Evolutionary conservation across 1,140 invertebrate species (phyloP), one percentile per base, ranked within the genome.

Genomic region (Xylocopa sonorina): DNA sequence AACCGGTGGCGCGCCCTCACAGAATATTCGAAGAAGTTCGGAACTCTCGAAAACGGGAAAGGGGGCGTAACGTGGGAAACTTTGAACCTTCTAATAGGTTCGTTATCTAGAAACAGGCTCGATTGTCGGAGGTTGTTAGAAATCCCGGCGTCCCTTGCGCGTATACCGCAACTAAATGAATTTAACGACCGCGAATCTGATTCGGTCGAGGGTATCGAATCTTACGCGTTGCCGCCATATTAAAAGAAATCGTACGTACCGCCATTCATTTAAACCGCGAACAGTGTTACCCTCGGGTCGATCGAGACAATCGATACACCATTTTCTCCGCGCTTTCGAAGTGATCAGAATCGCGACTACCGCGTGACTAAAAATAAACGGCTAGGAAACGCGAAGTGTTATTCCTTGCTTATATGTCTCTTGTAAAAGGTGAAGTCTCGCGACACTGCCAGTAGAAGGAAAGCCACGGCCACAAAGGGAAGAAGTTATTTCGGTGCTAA

Each of bases 401-500:
- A 7, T 43, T 63, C 16, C 50, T 53, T 29, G 66, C 29, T 7
- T 50, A 48, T 50, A 27, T 66, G 21, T 66, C 4, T 64, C 0
- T 55, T 43, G 24, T n/a, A 12, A 57, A 63, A 69, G 51, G 75
- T 78, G 46, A 71, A 60, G 53, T 2, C n/a, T n/a, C 69, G 50
- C 62, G 62, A 12, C 27, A 34, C 10, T 38, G 27, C 27, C 32
- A 38, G n/a, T 14, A 16, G 51, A 62, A 76, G 32, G 14, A 51
- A 71, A 71, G n/a, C 27, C 58, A 53, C 27, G 32, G 38, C 18
- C 32, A 41, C 38, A 55, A 48, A 85, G 53, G 62, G 80, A 78
- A 62, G 74, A 68, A 66, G 79, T 87, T 90, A 90, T 89, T 89
- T 89, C 77, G 63, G 82, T 87, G 69, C 81, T 90, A 90, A 90